Evolutionary conservation across 2,797 vertebrate species (phyloP).

Genomic region (Taenioides sp.): DNA sequence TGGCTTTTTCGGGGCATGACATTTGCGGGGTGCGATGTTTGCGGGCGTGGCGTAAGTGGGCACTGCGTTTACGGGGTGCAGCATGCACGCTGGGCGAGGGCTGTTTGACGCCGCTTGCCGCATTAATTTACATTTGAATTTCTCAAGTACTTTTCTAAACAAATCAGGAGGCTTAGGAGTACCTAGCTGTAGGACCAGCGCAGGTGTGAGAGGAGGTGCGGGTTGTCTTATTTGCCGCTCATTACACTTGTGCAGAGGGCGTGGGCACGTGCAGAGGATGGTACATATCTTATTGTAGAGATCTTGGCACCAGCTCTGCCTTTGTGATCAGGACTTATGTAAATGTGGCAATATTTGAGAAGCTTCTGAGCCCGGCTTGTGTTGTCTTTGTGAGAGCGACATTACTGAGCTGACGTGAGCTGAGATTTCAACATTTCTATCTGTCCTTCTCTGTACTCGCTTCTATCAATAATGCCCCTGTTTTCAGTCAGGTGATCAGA

Average conservation of each 20-base stretch:
- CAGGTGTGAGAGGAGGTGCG: not conserved
- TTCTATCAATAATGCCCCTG: not conserved
- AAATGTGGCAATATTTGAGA: constrained; percentile 12
- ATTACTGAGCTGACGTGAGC: not conserved
- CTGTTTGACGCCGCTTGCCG: no score
- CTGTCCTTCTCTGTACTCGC: not conserved
- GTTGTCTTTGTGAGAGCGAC: not conserved
- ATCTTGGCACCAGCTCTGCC: constrained; percentile 3
- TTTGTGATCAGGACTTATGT: constrained; percentile 6
- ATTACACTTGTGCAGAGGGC: constrained; percentile 26
- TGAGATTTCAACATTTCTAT: not conserved
- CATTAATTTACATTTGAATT: no score
- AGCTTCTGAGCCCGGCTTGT: not conserved
- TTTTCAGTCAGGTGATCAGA: not conserved
- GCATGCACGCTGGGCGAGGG: no score
- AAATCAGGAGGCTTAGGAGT: no score
- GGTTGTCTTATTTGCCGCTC: not conserved
- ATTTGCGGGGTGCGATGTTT: no score
- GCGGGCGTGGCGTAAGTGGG: no score
- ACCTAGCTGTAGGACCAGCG: no score
- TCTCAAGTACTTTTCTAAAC: no score
- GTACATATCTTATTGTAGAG: not conserved
- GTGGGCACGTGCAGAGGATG: not conserved
- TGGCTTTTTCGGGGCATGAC: no score
- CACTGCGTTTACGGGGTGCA: no score